Conservation (phyloP, 2,113 vertebrate genomes). For the Mirza zaza region DNA sequence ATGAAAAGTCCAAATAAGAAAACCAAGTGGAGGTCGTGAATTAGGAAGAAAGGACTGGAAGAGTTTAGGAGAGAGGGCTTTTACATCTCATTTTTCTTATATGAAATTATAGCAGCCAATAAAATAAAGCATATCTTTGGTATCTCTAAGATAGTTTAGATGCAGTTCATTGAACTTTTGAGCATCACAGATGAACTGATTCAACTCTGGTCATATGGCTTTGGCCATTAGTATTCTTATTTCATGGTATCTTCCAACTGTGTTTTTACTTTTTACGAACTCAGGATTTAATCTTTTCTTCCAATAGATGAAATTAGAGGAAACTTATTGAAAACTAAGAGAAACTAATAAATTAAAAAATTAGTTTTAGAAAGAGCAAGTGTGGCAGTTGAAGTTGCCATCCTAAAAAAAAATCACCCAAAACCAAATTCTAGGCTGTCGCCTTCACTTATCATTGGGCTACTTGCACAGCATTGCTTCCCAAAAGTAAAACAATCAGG, state of each 20-base stretch:
- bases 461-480: background rate
- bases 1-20: background rate
- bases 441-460: background rate
- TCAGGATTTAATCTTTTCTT: slow-evolving; percentile 27
- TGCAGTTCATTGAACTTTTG: background rate
- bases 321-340: background rate
- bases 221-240: background rate
- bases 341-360: background rate
- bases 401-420: background rate
- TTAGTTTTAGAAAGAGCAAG: slow-evolving; percentile 9
- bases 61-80: background rate
- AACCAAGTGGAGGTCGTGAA: background rate
- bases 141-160: background rate
- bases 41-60: background rate
- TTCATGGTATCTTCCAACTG: background rate
- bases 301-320: background rate
- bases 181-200: background rate
- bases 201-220: background rate
- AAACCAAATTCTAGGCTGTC: background rate
- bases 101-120: background rate
- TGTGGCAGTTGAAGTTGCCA: background rate
- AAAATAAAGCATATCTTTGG: background rate
- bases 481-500: background rate
- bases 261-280: background rate
- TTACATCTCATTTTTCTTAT: background rate